phyloP scores from a whole-genome alignment of 2,113 vertebrate genomes.

The Paralichthys olivaceus region DNA sequence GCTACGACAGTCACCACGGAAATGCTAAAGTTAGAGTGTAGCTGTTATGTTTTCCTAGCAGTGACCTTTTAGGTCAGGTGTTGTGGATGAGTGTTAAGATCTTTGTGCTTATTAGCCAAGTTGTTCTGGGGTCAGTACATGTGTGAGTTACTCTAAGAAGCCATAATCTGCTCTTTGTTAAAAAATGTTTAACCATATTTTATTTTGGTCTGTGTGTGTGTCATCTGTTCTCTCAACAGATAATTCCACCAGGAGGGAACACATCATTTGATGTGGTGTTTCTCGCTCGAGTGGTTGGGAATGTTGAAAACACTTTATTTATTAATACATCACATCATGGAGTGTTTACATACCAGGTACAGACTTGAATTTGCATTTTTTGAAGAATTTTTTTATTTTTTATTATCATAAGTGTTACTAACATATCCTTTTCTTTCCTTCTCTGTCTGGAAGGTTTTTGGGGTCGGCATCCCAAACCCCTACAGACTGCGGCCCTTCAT shows the following conservation, averaged over 20 bases:
- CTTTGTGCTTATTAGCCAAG: neutral
- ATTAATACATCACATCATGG: conserved; percentile 99
- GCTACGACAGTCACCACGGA: conserved; percentile 18
- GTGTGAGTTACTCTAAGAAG: neutral
- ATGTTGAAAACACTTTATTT: conserved; percentile 99
- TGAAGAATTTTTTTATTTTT: neutral
- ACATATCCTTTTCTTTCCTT: neutral
- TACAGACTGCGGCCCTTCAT: conserved; percentile 97
- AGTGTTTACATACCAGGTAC: conserved; percentile 99
- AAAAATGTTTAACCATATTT: neutral
- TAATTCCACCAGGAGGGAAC: conserved; percentile 98
- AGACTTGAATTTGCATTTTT: conserved; percentile 16
- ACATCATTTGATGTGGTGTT: conserved; percentile 99
- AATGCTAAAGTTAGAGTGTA: conserved; percentile 43
- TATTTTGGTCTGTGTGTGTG: neutral
- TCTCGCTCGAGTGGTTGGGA: conserved; percentile 97
- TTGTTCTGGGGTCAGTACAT: neutral
- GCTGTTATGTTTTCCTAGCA: conserved; percentile 41
- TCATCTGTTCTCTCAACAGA: conserved; percentile 78
- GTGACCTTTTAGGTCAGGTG: conserved; percentile 3
- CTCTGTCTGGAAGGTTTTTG: conserved; percentile 89
- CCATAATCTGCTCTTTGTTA: neutral
- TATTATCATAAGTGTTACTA: neutral
- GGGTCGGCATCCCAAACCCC: conserved; percentile 96
- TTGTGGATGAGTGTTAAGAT: neutral